Conservation (phyloP, 2,888 invertebrate genomes). For the Lampropteryx suffumata region DNA sequence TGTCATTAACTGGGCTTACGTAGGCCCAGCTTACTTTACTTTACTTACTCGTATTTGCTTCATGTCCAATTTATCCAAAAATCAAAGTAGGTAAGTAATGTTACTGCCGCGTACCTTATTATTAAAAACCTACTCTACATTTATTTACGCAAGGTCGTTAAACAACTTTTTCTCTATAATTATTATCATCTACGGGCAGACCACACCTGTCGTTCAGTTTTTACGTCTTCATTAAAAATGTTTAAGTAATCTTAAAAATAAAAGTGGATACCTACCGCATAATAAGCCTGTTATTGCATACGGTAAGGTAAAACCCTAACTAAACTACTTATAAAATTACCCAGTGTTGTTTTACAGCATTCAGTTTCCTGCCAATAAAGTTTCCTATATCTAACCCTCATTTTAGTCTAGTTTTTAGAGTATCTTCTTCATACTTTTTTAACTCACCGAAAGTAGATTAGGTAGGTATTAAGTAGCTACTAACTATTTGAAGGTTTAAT, state of each 20-base stretch:
- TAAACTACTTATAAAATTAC: slow-evolving; percentile 42
- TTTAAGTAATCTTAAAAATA: slow-evolving; percentile 21
- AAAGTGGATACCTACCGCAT: slow-evolving; percentile 40
- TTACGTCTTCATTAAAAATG: slow-evolving; percentile 22
- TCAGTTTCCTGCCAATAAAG: slow-evolving; percentile 3
- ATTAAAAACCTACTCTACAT: slow-evolving; percentile 27
- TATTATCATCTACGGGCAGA: slow-evolving; percentile 40
- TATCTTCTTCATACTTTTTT: too few species aligned
- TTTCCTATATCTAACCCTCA: too few species aligned
- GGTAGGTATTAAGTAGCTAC: too few species aligned
- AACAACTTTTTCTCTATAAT: slow-evolving; percentile 35
- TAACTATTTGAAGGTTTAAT: too few species aligned
- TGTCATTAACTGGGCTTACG: too few species aligned
- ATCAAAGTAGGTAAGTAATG: slow-evolving; percentile 17
- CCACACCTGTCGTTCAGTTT: slow-evolving; percentile 33
- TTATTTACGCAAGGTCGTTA: slow-evolving; percentile 29
- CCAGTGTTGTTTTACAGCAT: slow-evolving; percentile 40
- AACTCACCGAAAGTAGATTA: too few species aligned
- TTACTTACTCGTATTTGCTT: slow-evolving; percentile 12
- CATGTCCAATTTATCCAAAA: slow-evolving; percentile 19
- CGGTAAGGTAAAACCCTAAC: slow-evolving; percentile 34
- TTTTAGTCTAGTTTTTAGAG: too few species aligned
- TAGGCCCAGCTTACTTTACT: too few species aligned
- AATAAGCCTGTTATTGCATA: slow-evolving; percentile 33
- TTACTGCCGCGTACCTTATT: slow-evolving; percentile 20